Conservation (phyloP, 2,113 vertebrate genomes). For the Neodon shergylaensis region DNA sequence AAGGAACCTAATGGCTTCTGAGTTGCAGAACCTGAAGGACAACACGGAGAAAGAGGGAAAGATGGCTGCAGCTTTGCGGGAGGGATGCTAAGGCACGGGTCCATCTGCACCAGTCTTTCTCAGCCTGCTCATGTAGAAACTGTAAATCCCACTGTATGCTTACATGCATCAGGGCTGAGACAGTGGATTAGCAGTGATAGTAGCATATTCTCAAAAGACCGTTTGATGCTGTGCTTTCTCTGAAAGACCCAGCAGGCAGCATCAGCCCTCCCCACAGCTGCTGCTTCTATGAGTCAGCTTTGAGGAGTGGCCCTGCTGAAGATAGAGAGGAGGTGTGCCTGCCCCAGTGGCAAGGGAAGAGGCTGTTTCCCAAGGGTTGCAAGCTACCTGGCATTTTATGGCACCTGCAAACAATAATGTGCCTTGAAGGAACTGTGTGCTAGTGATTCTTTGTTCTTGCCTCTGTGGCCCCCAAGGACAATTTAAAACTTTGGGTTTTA, state of each 20-base stretch:
- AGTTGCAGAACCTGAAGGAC: neutral
- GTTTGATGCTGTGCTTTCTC: neutral
- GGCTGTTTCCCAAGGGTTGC: neutral
- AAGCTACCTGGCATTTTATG: neutral
- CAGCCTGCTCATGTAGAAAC: neutral
- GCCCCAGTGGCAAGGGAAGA: neutral
- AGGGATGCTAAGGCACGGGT: neutral
- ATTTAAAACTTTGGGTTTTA: neutral
- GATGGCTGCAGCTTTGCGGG: too few relatives aligned
- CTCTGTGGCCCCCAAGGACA: neutral
- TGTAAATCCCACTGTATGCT: too few relatives aligned
- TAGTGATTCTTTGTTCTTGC: neutral
- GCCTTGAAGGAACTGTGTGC: neutral
- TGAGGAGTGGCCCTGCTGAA: neutral
- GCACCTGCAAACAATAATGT: neutral
- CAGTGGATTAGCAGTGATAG: accelerated
- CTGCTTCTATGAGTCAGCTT: too few relatives aligned
- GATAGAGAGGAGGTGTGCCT: neutral
- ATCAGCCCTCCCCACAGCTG: too few relatives aligned
- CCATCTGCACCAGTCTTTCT: neutral
- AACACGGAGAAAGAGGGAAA: neutral
- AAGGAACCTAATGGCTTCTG: neutral
- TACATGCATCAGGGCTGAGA: neutral
- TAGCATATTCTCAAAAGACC: neutral
- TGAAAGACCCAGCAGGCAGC: neutral